Evolutionary conservation across 2,888 invertebrate species (phyloP).

Genomic region (Endotricha flammealis): DNA sequence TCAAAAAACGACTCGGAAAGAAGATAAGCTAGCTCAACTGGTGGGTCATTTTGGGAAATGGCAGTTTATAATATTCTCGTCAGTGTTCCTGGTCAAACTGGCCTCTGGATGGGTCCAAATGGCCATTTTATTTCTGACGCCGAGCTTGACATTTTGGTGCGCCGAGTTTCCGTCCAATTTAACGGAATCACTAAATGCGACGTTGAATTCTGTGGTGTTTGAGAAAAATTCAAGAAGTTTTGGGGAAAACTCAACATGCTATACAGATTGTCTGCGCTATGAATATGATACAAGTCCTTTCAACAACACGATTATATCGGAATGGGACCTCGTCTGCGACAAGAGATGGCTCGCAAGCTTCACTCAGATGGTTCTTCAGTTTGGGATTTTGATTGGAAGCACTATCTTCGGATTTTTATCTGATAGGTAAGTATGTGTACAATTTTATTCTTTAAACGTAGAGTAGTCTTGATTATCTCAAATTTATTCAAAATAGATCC

Average conservation of each 20-base stretch:
- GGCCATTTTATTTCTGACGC: conserved; percentile 85
- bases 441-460: too few relatives aligned
- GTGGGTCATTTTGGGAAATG: conserved; percentile 80
- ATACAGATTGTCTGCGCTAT: conserved; percentile 70
- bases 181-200: conserved; percentile 47
- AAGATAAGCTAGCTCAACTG: conserved; percentile 52
- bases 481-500: too few relatives aligned
- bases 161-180: conserved; percentile 37
- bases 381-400: conserved; percentile 85
- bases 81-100: conserved; percentile 83
- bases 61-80: conserved; percentile 82
- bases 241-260: conserved; percentile 66
- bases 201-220: conserved; percentile 31
- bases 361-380: conserved; percentile 85
- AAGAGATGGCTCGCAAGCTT: conserved; percentile 81
- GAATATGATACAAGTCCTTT: conserved; percentile 81
- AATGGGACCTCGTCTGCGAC: conserved; percentile 86
- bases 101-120: conserved; percentile 89
- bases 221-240: conserved; percentile 36
- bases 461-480: too few relatives aligned
- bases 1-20: too few relatives aligned
- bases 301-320: conserved; percentile 82
- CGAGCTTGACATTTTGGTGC: conserved; percentile 77
- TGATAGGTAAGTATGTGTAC: conserved; percentile 78
- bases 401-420: conserved; percentile 84